Evolutionary conservation across 2,113 vertebrate genomes (phyloP).

Genomic region (Lota lota): DNA sequence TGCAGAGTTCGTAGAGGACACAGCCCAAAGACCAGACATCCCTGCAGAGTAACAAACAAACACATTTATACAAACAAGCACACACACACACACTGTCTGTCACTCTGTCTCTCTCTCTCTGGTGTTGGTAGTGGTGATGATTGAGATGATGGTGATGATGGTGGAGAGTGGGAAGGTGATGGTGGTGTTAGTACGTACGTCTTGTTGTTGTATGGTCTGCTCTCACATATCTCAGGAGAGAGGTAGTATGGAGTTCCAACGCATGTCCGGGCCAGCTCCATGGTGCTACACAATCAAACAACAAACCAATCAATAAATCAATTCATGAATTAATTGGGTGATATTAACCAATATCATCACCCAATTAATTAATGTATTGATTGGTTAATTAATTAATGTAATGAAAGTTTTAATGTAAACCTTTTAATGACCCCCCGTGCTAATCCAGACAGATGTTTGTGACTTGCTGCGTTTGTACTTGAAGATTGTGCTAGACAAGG

Average conservation of each 20-base stretch:
- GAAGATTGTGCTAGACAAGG: no score
- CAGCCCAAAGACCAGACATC: slow-evolving; percentile 93
- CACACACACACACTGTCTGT: slow-evolving; percentile 13
- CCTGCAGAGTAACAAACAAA: slow-evolving; percentile 59
- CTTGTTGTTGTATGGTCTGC: slow-evolving; percentile 91
- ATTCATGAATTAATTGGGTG: no score
- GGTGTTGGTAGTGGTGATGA: background rate
- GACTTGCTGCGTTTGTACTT: no score
- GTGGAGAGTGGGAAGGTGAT: background rate
- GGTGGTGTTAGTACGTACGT: slow-evolving; percentile 65
- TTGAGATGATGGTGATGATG: background rate
- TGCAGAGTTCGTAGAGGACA: slow-evolving; percentile 87
- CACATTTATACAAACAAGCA: background rate
- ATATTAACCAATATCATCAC: no score
- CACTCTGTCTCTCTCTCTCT: background rate
- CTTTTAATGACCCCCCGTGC: no score
- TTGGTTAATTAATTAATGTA: no score
- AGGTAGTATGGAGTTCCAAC: slow-evolving; percentile 90
- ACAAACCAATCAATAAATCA: no score
- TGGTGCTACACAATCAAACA: slow-evolving; percentile 71
- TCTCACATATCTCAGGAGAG: slow-evolving; percentile 94
- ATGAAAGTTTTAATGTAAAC: no score
- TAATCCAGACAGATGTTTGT: no score
- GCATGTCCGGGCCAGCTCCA: slow-evolving; percentile 85
- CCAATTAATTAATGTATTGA: no score